These are phyloP conservation scores for Scrobipalpa atriplicella DNA, from an alignment of 2,888 invertebrate genomes.

Conservation along the genomic window DNA sequence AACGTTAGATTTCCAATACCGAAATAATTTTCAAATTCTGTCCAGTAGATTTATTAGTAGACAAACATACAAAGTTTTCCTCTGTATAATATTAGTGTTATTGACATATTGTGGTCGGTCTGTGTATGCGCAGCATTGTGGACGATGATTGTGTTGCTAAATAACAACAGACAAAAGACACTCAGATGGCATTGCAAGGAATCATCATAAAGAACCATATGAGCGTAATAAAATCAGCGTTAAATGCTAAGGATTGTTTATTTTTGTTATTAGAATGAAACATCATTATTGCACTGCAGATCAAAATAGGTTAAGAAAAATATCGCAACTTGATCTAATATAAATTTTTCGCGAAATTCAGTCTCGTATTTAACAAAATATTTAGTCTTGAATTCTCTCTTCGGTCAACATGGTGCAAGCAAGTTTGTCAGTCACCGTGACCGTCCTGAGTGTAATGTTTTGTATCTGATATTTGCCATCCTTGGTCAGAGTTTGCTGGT, in stretches of 20 bases:
- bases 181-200: not conserved
- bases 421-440: conserved; percentile 15
- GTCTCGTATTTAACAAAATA: no score
- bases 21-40: no score
- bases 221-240: not conserved
- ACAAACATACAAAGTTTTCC: not conserved
- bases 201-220: not conserved
- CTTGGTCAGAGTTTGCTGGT: not conserved
- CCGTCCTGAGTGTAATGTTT: conserved; percentile 5
- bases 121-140: not conserved
- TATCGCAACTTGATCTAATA: no score
- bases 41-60: no score
- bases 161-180: not conserved
- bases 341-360: no score
- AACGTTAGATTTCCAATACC: no score
- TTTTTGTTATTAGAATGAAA: not conserved
- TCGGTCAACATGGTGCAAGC: not conserved
- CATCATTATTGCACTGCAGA: no score
- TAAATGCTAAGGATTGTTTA: not conserved
- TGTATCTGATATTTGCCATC: conserved; percentile 1
- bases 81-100: not conserved
- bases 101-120: not conserved
- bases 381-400: no score
- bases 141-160: not conserved
- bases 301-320: no score